These are phyloP conservation scores for Pteromalus puparum DNA, from an alignment of 1,140 invertebrate species.

Conservation along the genomic window DNA sequence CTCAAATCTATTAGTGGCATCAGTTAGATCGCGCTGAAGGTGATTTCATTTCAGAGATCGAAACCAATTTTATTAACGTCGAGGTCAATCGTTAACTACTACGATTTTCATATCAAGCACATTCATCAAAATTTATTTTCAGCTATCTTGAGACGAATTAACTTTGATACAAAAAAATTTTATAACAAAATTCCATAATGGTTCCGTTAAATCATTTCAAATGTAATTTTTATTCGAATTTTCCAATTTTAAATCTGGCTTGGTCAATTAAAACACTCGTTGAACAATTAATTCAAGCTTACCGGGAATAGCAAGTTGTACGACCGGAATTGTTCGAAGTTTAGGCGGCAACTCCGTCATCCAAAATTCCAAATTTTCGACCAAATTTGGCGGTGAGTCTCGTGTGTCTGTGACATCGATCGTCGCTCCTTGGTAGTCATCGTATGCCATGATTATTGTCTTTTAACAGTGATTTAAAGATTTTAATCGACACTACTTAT, in stretches of 20 bases:
- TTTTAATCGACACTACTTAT: too few species aligned
- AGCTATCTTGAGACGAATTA: too few species aligned
- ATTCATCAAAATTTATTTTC: neutral
- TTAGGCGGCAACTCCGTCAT: neutral
- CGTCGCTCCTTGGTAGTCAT: neutral
- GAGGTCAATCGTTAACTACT: neutral
- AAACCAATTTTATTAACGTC: neutral
- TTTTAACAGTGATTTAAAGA: neutral
- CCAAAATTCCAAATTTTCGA: neutral
- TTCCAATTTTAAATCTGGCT: too few species aligned
- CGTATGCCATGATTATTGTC: neutral
- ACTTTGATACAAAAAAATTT: too few species aligned
- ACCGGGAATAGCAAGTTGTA: neutral
- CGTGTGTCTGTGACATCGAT: neutral
- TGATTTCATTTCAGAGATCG: neutral
- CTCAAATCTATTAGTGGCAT: too few species aligned
- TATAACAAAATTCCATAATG: too few species aligned
- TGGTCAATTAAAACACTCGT: neutral
- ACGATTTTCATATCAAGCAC: neutral
- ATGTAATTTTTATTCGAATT: too few species aligned
- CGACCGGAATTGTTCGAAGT: neutral
- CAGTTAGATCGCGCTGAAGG: neutral
- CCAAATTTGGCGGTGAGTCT: neutral
- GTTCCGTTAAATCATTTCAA: too few species aligned
- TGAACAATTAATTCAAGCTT: neutral